phyloP scores from a whole-genome alignment of 2,113 vertebrate genomes.

The Coptodon rendalli region DNA sequence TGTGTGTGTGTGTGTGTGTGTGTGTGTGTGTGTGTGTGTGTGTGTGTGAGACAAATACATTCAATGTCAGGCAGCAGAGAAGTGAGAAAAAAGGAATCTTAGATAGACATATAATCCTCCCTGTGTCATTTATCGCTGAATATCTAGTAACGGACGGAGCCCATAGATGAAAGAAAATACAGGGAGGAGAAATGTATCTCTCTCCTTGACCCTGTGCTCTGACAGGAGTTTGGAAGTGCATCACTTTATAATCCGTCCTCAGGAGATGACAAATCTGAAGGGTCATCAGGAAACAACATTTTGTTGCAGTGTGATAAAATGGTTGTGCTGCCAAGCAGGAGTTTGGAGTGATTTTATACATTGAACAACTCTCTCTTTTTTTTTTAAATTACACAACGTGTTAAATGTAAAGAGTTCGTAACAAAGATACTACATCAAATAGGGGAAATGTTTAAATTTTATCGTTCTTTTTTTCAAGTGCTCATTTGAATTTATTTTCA shows the following conservation, averaged over 20 bases:
- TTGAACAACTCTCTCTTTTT: neutral
- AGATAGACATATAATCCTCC: neutral
- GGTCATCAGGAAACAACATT: neutral
- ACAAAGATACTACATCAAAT: neutral
- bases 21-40: rapidly evolving
- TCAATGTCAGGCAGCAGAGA: neutral
- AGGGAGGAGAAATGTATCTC: neutral
- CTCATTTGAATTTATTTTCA: neutral
- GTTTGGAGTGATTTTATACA: neutral
- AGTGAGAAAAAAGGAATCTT: neutral
- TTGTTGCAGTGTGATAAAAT: neutral
- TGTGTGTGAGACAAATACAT: neutral
- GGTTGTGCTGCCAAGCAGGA: neutral
- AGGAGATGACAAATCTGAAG: constrained; percentile 4
- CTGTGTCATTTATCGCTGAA: neutral
- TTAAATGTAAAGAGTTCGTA: neutral
- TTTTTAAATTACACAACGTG: neutral
- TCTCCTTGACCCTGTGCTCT: constrained; percentile 15
- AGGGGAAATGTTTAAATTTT: neutral
- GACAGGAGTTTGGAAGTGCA: constrained; percentile 5
- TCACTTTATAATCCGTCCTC: neutral
- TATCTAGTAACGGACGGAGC: neutral
- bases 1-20: neutral
- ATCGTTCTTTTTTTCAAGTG: neutral
- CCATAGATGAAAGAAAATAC: constrained; percentile 4